Conservation (phyloP, 1,140 invertebrate genomes). For the Drosophila paulistorum region DNA sequence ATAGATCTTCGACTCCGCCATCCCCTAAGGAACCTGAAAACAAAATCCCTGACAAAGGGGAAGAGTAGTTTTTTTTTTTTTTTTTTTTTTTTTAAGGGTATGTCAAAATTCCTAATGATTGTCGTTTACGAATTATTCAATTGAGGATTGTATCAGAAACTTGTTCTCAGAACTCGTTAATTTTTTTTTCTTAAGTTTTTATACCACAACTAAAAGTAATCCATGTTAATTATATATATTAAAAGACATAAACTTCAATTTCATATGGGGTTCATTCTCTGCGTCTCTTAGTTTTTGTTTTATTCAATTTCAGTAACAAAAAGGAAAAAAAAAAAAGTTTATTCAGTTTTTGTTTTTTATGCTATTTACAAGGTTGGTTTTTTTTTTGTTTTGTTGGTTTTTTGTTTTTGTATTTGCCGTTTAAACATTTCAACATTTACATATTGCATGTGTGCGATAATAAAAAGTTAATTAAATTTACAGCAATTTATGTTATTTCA, state of each 20-base stretch:
- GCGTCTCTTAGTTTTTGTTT: not conserved
- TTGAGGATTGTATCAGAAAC: too few relatives aligned
- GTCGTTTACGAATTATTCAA: too few relatives aligned
- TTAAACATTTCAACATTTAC: constrained; percentile 13
- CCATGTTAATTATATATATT: constrained; percentile 1
- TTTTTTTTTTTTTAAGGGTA: too few relatives aligned
- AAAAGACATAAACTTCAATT: constrained; percentile 5
- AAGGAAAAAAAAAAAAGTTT: not conserved
- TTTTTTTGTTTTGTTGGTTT: not conserved
- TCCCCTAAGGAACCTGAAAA: not conserved
- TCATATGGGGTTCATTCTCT: not conserved
- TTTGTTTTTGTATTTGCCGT: not conserved
- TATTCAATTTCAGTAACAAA: constrained; percentile 7
- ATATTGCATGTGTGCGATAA: constrained; percentile 34
- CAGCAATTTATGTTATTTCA: constrained; percentile 40
- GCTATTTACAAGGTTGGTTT: constrained; percentile 11
- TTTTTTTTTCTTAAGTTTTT: too few relatives aligned
- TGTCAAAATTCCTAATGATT: too few relatives aligned
- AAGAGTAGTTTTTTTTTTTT: not conserved
- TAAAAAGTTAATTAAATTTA: constrained; percentile 61
- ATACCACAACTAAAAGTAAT: too few relatives aligned
- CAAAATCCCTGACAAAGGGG: not conserved
- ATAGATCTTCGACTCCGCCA: not conserved
- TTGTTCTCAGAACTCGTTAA: too few relatives aligned
- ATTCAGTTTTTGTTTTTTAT: constrained; percentile 9